phyloP scores from a whole-genome alignment of 2,113 vertebrate species.

The Mustela lutreola region DNA sequence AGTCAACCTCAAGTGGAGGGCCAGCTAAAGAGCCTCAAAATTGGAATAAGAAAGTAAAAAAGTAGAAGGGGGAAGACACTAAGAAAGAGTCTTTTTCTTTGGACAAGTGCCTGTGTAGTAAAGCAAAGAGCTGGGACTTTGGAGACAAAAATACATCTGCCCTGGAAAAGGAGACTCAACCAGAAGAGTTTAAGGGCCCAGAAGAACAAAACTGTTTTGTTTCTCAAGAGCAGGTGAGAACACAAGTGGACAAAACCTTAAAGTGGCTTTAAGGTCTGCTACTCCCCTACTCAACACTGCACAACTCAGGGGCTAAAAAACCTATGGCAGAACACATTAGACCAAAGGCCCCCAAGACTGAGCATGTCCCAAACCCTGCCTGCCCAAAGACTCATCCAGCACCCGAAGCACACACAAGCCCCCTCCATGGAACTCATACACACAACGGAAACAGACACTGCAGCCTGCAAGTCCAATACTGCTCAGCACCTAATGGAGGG shows the following conservation, averaged over 20 bases:
- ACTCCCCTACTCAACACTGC: not conserved
- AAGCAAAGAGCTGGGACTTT: not conserved
- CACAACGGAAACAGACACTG: constrained; percentile 53
- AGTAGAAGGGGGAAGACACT: not conserved
- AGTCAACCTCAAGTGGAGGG: not conserved
- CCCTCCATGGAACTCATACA: not conserved
- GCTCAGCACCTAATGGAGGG: not conserved
- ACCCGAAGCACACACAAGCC: not conserved
- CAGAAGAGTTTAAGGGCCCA: not conserved
- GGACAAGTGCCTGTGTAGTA: not conserved
- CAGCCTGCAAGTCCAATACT: constrained; percentile 50
- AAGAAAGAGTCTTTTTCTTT: not conserved
- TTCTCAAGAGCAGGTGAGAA: constrained; percentile 13
- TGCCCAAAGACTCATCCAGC: not conserved
- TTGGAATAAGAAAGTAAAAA: constrained; percentile 1
- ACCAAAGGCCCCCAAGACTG: not conserved
- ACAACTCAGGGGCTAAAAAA: not conserved
- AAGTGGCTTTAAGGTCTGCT: not conserved
- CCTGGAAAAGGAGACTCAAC: constrained; percentile 10
- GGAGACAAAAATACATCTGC: not conserved
- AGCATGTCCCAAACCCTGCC: not conserved
- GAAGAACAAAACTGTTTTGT: not conserved
- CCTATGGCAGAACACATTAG: not conserved
- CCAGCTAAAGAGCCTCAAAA: not conserved
- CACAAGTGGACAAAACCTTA: not conserved